Evolutionary conservation across 2,113 vertebrate genomes (phyloP).

Genomic region (Leucopternis melanops): DNA sequence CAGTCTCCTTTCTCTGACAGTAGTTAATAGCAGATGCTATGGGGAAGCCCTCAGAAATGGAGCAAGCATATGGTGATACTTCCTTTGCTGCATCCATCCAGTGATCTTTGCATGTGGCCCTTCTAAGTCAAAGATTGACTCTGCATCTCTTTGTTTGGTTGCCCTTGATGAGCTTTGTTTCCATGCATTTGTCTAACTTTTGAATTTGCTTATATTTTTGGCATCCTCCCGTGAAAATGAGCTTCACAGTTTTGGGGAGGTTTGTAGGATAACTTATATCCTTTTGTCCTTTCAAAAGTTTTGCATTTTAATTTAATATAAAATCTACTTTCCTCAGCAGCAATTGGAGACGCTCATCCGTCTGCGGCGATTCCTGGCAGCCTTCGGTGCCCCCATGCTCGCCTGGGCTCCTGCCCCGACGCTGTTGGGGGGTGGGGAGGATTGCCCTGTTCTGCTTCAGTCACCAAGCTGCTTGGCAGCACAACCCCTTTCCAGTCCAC

Average conservation of each 20-base stretch:
- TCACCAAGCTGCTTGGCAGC: background rate
- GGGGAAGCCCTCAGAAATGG: background rate
- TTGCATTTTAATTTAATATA: too few relatives aligned
- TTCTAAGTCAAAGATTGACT: background rate
- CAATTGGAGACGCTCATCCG: fast-evolving
- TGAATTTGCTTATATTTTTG: background rate
- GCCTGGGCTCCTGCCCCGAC: background rate
- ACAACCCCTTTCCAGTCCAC: background rate
- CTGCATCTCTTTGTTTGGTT: background rate
- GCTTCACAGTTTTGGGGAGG: background rate
- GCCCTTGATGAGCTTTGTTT: background rate
- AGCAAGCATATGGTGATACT: background rate
- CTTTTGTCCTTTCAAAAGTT: background rate
- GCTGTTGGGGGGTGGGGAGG: fast-evolving
- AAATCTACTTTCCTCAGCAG: background rate
- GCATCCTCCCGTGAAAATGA: background rate
- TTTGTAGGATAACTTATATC: background rate
- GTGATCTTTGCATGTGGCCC: background rate
- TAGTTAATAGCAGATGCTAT: background rate
- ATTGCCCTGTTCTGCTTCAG: background rate
- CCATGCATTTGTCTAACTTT: background rate
- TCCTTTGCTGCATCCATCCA: background rate
- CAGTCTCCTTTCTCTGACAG: background rate
- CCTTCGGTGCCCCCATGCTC: fast-evolving
- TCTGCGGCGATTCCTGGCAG: fast-evolving